These are phyloP conservation scores for Tauraco erythrolophus DNA, from an alignment of 2,113 vertebrate species.

Conservation along the genomic window DNA sequence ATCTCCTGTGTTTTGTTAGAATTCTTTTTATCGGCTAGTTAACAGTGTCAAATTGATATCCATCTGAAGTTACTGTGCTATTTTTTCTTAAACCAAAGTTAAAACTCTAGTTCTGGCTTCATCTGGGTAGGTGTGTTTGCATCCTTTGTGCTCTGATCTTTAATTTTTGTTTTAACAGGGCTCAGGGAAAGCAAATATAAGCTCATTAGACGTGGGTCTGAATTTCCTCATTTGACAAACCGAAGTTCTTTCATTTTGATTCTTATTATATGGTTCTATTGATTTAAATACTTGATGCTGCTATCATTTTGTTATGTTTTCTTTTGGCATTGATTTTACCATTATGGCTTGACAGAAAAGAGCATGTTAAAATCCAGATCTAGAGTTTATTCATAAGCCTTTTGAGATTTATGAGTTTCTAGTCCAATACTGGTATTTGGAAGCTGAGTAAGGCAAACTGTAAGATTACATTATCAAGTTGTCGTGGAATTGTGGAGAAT, in stretches of 20 bases:
- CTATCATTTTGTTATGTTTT: constrained; percentile 39
- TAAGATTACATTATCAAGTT: constrained; percentile 20
- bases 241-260: constrained; percentile 27
- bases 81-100: background rate
- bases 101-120: background rate
- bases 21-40: background rate
- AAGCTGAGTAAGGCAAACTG: constrained; percentile 14
- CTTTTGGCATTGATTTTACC: background rate
- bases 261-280: no score
- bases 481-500: constrained; percentile 42
- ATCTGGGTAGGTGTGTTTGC: background rate
- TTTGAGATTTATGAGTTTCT: background rate
- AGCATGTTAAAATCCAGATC: constrained; percentile 25
- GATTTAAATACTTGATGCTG: constrained; percentile 38
- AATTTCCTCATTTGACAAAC: constrained; percentile 51
- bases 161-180: constrained; percentile 32
- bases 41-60: background rate
- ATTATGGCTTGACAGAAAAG: constrained; percentile 34
- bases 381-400: constrained; percentile 35
- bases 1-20: background rate
- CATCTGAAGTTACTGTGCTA: background rate
- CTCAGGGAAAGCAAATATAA: constrained; percentile 17
- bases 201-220: constrained; percentile 14
- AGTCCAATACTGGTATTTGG: background rate
- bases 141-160: background rate